phyloP scores from a whole-genome alignment of 2,797 vertebrate genomes.

The Onychomys leucogaster region DNA sequence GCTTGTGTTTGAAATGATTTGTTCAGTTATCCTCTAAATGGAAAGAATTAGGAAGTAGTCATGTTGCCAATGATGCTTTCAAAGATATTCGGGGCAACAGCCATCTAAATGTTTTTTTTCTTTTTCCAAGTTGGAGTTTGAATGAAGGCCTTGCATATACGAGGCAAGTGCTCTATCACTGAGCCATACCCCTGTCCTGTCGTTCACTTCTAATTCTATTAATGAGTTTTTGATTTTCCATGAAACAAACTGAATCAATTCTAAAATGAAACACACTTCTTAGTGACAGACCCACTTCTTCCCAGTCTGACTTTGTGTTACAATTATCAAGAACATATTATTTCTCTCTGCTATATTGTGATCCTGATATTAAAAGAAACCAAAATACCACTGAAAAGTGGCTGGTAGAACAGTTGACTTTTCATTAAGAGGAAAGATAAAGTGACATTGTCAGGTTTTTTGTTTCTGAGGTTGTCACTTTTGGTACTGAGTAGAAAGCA shows the following conservation, averaged over 20 bases:
- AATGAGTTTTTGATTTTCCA: constrained; percentile 69
- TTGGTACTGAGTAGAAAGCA: constrained; percentile 44
- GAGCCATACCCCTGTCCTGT: constrained; percentile 1
- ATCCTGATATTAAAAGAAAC: constrained; percentile 62
- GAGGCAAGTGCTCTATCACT: constrained; percentile 47
- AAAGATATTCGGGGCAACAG: constrained; percentile 64
- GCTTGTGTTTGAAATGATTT: constrained; percentile 61
- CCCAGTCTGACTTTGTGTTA: constrained; percentile 61
- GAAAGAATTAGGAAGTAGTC: constrained; percentile 61
- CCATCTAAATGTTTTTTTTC: constrained; percentile 45
- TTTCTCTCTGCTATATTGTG: constrained; percentile 56
- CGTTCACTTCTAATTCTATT: constrained; percentile 65
- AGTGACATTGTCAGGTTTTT: constrained; percentile 33
- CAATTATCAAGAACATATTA: constrained; percentile 52
- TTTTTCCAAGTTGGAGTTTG: background rate
- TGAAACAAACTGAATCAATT: constrained; percentile 72
- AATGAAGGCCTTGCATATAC: background rate
- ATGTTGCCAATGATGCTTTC: constrained; percentile 55
- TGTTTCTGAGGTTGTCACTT: constrained; percentile 42
- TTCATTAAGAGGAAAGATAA: constrained; percentile 55
- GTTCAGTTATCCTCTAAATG: constrained; percentile 56
- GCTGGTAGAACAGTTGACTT: constrained; percentile 58
- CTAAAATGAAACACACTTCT: constrained; percentile 77
- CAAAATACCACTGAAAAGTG: constrained; percentile 59
- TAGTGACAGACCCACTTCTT: constrained; percentile 75